Evolutionary conservation across 2,888 invertebrate genomes (phyloP), one percentile per base, ranked within the genome.

Genomic region (Embidobia sp.): DNA sequence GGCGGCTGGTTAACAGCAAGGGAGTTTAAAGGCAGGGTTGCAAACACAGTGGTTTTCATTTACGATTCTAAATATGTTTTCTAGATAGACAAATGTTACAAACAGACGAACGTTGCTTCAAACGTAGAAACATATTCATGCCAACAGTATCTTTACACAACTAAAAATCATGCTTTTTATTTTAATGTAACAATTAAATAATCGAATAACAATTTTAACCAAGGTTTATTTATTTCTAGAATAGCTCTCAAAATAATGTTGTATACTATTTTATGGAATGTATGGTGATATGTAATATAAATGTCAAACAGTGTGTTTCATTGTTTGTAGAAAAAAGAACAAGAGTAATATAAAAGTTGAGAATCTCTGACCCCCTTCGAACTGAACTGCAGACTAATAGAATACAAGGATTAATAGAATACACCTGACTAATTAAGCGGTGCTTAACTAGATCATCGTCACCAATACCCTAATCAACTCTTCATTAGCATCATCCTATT

Each of bases 341-440:
- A 4, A 4, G 22, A 22, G 22, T 6, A 22, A 18, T 31, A 22
- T 19, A 18, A 42, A 33, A 69, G 74, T 81, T 81, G 80, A 78
- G 80, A 81, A 70, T 73, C 82, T 37, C 82, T 79, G 80, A 26
- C 81, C 51, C 81, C 83, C 84, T 79, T 79, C 72, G 77, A 42
- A 49, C 55, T 64, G 51, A 48, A 72, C 79, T 73, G 61, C 66
- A 44, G 77, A 70, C 82, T 85, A 85, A 85, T 85, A 85, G 83
- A 86, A 86, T 86, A 84, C 84, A 67, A 83, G 85, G 84, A 85
- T 85, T 85, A 85, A 83, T 83, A 83, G 82, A 84, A 85, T 83
- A 85, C 83, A 86, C 86, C 85, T 86, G 85, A 85, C 84, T 86
- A 86, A 86, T 86, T 85, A 86, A 86, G 85, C 84, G 85, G 83